Evolutionary conservation across 2,113 vertebrate species (phyloP).

Genomic region (Speoplatyrhinus poulsoni): DNA sequence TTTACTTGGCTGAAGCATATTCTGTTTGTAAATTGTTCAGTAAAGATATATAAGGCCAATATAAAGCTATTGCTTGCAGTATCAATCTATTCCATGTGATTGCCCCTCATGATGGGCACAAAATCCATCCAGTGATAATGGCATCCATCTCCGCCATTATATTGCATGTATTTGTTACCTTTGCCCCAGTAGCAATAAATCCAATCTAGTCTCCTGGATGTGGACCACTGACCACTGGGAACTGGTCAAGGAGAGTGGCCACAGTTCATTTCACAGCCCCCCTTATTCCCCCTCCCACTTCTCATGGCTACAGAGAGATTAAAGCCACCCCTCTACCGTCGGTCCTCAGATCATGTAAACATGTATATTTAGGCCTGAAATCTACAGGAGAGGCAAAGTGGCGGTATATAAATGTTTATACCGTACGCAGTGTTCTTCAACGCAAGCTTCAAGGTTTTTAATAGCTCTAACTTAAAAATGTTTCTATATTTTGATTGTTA

Average conservation of each 20-base stretch:
- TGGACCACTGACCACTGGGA: slow-evolving; percentile 76
- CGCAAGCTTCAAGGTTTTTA: too few species aligned
- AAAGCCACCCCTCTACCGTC: slow-evolving; percentile 27
- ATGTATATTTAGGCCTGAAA: slow-evolving; percentile 12
- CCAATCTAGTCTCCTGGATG: slow-evolving; percentile 75
- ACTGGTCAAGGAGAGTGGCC: slow-evolving; percentile 76
- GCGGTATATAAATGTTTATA: background rate
- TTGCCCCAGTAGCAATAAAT: slow-evolving; percentile 80
- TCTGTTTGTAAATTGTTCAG: slow-evolving; percentile 61
- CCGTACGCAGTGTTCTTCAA: too few species aligned
- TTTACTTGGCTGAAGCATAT: slow-evolving; percentile 26
- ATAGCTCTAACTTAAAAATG: background rate
- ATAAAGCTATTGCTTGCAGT: slow-evolving; percentile 69
- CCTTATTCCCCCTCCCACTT: background rate
- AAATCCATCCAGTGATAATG: slow-evolving; percentile 74
- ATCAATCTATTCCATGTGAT: slow-evolving; percentile 78
- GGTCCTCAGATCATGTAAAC: slow-evolving; percentile 15
- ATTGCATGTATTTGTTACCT: slow-evolving; percentile 80
- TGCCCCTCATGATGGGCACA: slow-evolving; percentile 70
- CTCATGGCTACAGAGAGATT: slow-evolving; percentile 64
- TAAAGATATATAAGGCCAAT: slow-evolving; percentile 69
- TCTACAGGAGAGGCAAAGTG: background rate
- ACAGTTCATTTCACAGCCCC: slow-evolving; percentile 74
- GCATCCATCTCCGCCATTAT: slow-evolving; percentile 69
- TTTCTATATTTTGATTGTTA: background rate